Percentiles rank a stretch among this genome's conserved stretches.
Evolutionary conservation across 2,113 vertebrate genomes (phyloP).

Genomic region (Mustela lutreola): DNA sequence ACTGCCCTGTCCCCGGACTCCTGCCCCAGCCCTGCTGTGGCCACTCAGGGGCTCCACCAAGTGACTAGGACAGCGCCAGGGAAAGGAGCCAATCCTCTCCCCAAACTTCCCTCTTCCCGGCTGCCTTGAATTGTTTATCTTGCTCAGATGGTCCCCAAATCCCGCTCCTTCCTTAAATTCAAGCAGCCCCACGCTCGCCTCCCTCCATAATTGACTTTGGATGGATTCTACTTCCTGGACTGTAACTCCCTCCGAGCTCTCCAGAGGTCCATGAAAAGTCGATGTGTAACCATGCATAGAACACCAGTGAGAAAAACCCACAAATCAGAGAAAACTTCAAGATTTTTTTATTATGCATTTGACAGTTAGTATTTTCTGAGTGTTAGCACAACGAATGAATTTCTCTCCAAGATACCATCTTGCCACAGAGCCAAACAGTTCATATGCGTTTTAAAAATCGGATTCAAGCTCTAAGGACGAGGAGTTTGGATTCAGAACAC

Average conservation of each 20-base stretch:
- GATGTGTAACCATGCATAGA: neutral
- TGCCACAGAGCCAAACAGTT: neutral
- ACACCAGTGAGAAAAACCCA: neutral
- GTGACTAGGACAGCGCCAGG: accelerated
- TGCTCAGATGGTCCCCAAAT: neutral
- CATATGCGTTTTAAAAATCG: neutral
- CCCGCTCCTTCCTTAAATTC: neutral
- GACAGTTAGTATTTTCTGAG: slow-evolving; percentile 12
- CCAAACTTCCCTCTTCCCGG: neutral
- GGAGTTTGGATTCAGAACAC: slow-evolving; percentile 46
- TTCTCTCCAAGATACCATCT: slow-evolving; percentile 1
- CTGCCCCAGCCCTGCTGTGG: accelerated
- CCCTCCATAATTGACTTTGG: neutral
- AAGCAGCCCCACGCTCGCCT: neutral
- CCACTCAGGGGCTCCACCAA: accelerated
- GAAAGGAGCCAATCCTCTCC: neutral
- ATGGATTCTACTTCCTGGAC: neutral
- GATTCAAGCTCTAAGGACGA: slow-evolving; percentile 48
- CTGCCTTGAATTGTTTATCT: neutral
- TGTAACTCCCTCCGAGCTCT: neutral
- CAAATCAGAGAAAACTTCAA: slow-evolving; percentile 2
- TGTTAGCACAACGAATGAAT: neutral
- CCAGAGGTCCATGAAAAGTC: neutral
- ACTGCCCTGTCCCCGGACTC: neutral
- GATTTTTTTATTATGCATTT: slow-evolving; percentile 56